Conservation (phyloP, 2,888 invertebrate genomes). For the Fragum sueziense region DNA sequence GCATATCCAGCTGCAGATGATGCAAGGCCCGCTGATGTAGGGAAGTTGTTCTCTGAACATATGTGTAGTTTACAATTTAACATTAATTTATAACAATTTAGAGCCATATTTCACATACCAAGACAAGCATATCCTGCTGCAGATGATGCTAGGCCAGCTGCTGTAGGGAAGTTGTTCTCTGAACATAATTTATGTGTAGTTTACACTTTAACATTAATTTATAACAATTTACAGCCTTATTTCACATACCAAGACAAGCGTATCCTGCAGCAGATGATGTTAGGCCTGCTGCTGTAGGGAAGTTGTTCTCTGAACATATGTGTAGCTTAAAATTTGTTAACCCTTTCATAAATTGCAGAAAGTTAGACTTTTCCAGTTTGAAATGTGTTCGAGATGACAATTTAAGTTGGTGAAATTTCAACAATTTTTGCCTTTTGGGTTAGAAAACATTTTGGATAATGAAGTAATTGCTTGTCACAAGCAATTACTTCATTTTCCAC, state of each 20-base stretch:
- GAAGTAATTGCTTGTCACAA: background rate
- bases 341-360: background rate
- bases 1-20: slow-evolving; percentile 99
- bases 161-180: slow-evolving; percentile 98
- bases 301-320: slow-evolving; percentile 91
- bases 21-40: slow-evolving; percentile 98
- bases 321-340: slow-evolving; percentile 73
- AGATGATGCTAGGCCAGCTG: slow-evolving; percentile 98
- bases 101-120: no score
- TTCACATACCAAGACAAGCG: slow-evolving; percentile 92
- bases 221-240: no score
- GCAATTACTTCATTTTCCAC: slow-evolving; percentile 89
- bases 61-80: slow-evolving; percentile 78
- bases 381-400: background rate
- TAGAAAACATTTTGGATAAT: background rate
- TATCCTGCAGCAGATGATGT: slow-evolving; percentile 99
- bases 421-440: background rate
- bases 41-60: slow-evolving; percentile 94
- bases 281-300: slow-evolving; percentile 98
- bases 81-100: slow-evolving; percentile 19
- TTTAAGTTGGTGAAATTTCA: no score
- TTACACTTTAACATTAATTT: slow-evolving; percentile 66
- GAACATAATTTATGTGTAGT: slow-evolving; percentile 82
- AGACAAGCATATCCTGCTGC: slow-evolving; percentile 99
- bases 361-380: background rate